phyloP scores from a whole-genome alignment of 2,888 invertebrate species.

The Volucella inanis region DNA sequence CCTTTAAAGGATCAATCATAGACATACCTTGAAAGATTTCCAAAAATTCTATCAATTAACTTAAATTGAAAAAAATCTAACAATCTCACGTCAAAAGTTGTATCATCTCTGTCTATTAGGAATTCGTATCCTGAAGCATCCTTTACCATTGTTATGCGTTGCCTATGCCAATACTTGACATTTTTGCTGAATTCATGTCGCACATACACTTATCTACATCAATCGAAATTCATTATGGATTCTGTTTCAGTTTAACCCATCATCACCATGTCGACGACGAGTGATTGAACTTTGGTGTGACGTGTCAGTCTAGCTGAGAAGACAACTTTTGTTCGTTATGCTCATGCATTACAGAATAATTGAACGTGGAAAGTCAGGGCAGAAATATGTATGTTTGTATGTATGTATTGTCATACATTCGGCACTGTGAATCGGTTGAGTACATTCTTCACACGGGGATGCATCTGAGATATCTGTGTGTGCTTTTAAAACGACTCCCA shows the following conservation, averaged over 20 bases:
- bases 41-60: too few species aligned
- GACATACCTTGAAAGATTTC: too few species aligned
- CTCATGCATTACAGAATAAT: constrained; percentile 50
- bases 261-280: constrained; percentile 48
- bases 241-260: constrained; percentile 55
- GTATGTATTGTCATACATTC: constrained; percentile 40
- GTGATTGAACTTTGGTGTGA: constrained; percentile 66
- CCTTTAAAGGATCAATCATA: too few species aligned
- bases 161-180: neutral
- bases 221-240: constrained; percentile 53
- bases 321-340: constrained; percentile 51
- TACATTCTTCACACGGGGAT: constrained; percentile 17
- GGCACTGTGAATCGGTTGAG: constrained; percentile 11
- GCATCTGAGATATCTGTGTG: constrained; percentile 10
- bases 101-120: too few species aligned
- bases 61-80: too few species aligned
- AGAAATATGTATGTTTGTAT: neutral
- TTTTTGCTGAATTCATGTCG: constrained; percentile 41
- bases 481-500: constrained; percentile 35
- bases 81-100: too few species aligned
- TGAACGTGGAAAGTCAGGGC: constrained; percentile 28
- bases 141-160: too few species aligned
- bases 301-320: constrained; percentile 24
- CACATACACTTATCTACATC: constrained; percentile 67
- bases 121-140: too few species aligned